Conservation (phyloP, 1,140 invertebrate genomes). For the Drosophila athabasca region DNA sequence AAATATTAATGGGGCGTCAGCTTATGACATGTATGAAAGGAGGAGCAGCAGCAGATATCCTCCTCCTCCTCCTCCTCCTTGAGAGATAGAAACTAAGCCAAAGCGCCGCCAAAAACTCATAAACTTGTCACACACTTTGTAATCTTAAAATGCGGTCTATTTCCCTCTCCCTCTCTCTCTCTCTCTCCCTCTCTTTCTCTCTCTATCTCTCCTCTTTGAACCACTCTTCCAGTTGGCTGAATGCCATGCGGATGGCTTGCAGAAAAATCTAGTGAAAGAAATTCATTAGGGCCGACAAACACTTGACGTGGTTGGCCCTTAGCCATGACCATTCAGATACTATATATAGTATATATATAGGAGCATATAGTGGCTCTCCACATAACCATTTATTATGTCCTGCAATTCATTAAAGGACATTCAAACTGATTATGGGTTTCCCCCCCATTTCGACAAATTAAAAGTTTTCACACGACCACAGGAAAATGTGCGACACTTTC, state of each 20-base stretch:
- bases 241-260: slow-evolving; percentile 52
- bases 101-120: slow-evolving; percentile 74
- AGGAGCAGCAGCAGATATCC: background rate
- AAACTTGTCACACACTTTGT: slow-evolving; percentile 78
- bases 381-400: slow-evolving; percentile 25
- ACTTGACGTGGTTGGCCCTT: slow-evolving; percentile 7
- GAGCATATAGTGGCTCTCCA: background rate
- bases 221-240: slow-evolving; percentile 41
- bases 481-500: slow-evolving; percentile 36
- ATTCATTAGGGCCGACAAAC: slow-evolving; percentile 45
- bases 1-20: slow-evolving; percentile 62
- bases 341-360: slow-evolving; percentile 5
- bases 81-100: slow-evolving; percentile 40
- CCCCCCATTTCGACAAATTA: slow-evolving; percentile 47
- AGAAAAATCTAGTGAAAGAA: slow-evolving; percentile 30
- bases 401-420: slow-evolving; percentile 56
- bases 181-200: slow-evolving; percentile 5
- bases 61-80: background rate
- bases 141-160: slow-evolving; percentile 54
- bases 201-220: slow-evolving; percentile 10
- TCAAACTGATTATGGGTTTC: slow-evolving; percentile 35
- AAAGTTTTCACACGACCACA: slow-evolving; percentile 51
- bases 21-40: slow-evolving; percentile 39
- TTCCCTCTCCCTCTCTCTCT: background rate
- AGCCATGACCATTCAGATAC: background rate